These are phyloP conservation scores for Zeuzera pyrina DNA, from an alignment of 2,888 invertebrate species.

Conservation along the genomic window DNA sequence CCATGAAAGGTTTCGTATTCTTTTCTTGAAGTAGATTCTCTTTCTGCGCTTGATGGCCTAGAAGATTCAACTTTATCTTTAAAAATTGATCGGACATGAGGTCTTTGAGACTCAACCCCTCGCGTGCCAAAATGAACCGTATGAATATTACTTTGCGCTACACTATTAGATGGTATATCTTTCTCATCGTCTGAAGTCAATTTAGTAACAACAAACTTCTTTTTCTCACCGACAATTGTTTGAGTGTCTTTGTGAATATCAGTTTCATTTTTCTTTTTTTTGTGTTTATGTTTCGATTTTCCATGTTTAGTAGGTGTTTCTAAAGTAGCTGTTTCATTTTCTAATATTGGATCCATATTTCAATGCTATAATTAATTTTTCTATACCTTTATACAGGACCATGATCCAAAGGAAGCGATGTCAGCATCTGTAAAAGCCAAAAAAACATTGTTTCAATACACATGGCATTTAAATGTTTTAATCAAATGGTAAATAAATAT, in stretches of 20 bases:
- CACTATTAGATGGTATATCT: constrained; percentile 37
- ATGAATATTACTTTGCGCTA: constrained; percentile 53
- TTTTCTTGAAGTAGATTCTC: constrained; percentile 43
- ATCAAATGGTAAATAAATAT: too few relatives aligned
- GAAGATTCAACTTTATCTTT: constrained; percentile 50
- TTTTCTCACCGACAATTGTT: constrained; percentile 58
- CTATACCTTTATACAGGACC: constrained; percentile 42
- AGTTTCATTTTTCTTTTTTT: constrained; percentile 48
- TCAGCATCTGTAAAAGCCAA: constrained; percentile 46
- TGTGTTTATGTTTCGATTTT: constrained; percentile 56
- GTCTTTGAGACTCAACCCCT: constrained; percentile 60
- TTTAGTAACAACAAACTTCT: constrained; percentile 60
- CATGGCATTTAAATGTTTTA: neutral
- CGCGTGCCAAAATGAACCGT: constrained; percentile 67
- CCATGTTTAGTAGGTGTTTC: constrained; percentile 54
- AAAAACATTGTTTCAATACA: constrained; percentile 8
- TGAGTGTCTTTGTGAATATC: constrained; percentile 45
- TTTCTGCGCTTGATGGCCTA: constrained; percentile 54
- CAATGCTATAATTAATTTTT: constrained; percentile 25
- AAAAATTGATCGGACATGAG: constrained; percentile 60
- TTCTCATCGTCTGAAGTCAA: constrained; percentile 47
- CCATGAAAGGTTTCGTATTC: constrained; percentile 68
- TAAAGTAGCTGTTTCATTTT: constrained; percentile 56
- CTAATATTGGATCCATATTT: constrained; percentile 65
- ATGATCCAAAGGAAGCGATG: constrained; percentile 36